Evolutionary conservation across 53 echinoderm and acorn worm genomes (phyloP).

Genomic region (Holothuria leucospilota): DNA sequence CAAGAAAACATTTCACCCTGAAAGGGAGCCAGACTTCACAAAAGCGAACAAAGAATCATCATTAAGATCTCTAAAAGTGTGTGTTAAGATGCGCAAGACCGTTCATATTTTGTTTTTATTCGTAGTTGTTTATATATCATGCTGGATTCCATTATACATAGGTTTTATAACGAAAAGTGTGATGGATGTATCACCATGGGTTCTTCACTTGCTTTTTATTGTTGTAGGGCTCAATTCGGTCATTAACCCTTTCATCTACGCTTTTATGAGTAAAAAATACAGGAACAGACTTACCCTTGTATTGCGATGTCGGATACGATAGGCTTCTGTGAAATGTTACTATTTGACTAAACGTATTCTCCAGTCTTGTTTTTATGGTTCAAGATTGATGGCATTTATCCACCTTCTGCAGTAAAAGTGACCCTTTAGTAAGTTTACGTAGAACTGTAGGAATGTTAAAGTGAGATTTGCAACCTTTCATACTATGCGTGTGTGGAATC

Average conservation of each 20-base stretch:
- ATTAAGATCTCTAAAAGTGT: neutral
- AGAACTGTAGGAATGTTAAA: too few relatives aligned
- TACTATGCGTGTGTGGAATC: too few relatives aligned
- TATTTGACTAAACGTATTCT: too few relatives aligned
- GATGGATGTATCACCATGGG: neutral
- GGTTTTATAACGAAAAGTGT: neutral
- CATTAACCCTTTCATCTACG: neutral
- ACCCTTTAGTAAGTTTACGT: too few relatives aligned
- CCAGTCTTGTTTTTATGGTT: too few relatives aligned
- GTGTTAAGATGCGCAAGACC: neutral
- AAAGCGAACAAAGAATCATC: neutral
- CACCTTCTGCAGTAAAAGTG: too few relatives aligned
- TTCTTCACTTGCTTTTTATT: neutral
- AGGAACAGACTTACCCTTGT: neutral
- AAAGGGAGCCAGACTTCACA: too few relatives aligned
- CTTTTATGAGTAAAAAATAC: neutral
- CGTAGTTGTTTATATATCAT: neutral
- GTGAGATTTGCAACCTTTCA: too few relatives aligned
- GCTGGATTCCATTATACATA: neutral
- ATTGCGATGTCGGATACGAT: too few relatives aligned
- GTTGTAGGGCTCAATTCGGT: neutral
- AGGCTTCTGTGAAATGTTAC: too few relatives aligned
- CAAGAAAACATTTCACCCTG: too few relatives aligned
- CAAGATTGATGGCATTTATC: too few relatives aligned
- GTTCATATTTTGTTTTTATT: neutral